Percentiles rank a stretch among this genome's conserved stretches.
Conservation (phyloP, 2,888 invertebrate species). For the Norana najaformis region DNA sequence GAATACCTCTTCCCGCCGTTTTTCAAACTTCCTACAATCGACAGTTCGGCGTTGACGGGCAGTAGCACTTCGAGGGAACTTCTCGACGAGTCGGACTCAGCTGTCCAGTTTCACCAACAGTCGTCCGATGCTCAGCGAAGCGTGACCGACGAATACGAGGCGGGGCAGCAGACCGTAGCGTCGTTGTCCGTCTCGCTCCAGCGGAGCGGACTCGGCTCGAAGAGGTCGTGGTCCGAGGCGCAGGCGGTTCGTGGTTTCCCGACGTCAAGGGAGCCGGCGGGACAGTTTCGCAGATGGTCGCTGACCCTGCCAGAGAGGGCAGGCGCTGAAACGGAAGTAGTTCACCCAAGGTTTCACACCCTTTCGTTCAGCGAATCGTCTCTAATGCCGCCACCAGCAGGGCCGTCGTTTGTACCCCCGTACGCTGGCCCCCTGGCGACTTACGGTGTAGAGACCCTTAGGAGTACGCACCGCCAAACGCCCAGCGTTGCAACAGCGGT, state of each 20-base stretch:
- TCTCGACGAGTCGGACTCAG: too few species aligned
- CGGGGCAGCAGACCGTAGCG: not conserved
- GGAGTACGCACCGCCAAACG: not conserved
- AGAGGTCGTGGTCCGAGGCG: not conserved
- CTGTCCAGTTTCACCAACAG: not conserved
- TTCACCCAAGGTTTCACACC: not conserved
- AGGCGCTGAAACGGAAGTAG: not conserved
- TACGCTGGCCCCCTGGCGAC: not conserved
- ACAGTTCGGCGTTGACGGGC: not conserved
- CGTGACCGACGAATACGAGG: not conserved
- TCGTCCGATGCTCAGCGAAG: not conserved
- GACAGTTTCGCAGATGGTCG: not conserved
- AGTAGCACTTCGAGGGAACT: too few species aligned
- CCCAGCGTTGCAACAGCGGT: not conserved
- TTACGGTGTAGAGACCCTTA: not conserved
- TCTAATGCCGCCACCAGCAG: not conserved
- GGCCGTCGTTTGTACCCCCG: not conserved
- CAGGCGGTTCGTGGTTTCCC: not conserved
- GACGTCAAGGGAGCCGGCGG: not conserved
- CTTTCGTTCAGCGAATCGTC: not conserved
- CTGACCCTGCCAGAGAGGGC: not conserved
- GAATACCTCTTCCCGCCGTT: slow-evolving; percentile 1
- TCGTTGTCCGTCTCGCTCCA: not conserved
- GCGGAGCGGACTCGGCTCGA: not conserved
- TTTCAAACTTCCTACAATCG: not conserved